Base-by-base conservation (phyloP, 2,113 vertebrate species). In the Capricornis sumatraensis region DNA sequence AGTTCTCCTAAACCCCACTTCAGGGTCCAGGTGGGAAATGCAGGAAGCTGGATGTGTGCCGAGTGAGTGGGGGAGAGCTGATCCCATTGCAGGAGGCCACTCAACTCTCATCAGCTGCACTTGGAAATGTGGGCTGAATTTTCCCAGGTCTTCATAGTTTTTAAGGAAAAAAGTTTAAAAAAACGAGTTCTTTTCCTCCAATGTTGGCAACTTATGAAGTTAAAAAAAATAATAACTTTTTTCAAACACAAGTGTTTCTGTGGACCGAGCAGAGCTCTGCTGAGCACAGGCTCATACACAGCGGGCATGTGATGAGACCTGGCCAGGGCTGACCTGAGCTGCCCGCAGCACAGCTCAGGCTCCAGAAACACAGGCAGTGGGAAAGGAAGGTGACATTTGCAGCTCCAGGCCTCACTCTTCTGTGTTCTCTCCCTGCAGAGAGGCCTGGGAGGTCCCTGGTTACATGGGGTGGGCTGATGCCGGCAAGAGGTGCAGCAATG, bases 301-400 rank as follows among this genome's bases (percentile, higher is more conserved):
- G 30, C 0, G 3, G 15, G 4, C 8, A 0, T 1, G 15, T 3
- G 3, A 4, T 23, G 6, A 8, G 12, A 28, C 7, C 4, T 0
- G 45, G 16, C 27, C 25, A 25, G 62, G 1, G 7, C 28, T 1
- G 9, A 11, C 16, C 43, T 2, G 0, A 4, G 14, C 62, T 17
- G 30, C 27, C 45, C 1, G 0, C 2, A 2, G 36, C 74, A 27
- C 14, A 36, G 30, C 23, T 45, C 30, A 17, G 47, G 50, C 45
- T 50, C 64, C 14, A 30, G 27, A 28, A 15, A 30, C 0, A 0
- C 2, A 2, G 25, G 13, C 14, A 3, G 71, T 1, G 9, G 4
- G 0, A 0, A 1, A 13, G 13, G 30, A 2, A 25, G 6, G 3
- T 1, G 36, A 6, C 36, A 1, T 6, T 21, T 3, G 3, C 7